These are phyloP conservation scores for Cebidichthys violaceus DNA, from an alignment of 2,113 vertebrate species.

Conservation along the genomic window DNA sequence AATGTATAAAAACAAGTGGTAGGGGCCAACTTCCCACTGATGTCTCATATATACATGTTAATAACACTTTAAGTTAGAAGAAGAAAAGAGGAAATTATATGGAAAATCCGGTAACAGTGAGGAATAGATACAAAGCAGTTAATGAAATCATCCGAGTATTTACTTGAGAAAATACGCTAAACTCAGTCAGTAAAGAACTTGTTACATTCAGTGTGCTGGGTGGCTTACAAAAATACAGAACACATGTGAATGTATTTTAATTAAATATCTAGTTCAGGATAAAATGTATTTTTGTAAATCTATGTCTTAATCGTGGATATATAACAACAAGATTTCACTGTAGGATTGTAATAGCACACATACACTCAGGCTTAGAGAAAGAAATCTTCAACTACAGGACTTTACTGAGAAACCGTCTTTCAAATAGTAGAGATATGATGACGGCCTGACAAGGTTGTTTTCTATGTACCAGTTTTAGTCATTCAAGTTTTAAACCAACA, in stretches of 20 bases:
- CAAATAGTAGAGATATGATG: conserved; percentile 34
- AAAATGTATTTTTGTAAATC: conserved; percentile 18
- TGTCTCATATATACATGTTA: conserved; percentile 43
- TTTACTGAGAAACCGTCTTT: conserved; percentile 40
- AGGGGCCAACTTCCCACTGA: conserved; percentile 3
- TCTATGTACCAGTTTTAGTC: conserved; percentile 24
- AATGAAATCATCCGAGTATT: conserved; percentile 29
- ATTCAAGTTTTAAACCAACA: neutral
- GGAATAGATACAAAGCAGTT: conserved; percentile 10
- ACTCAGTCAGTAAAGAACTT: conserved; percentile 39
- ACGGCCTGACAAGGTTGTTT: conserved; percentile 1
- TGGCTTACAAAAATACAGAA: conserved; percentile 58
- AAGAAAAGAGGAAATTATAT: neutral
- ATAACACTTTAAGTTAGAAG: conserved; percentile 14
- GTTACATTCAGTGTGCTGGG: conserved; percentile 77
- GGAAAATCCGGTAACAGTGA: conserved; percentile 15
- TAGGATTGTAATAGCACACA: conserved; percentile 13
- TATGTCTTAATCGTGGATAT: conserved; percentile 52
- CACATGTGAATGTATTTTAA: conserved; percentile 30
- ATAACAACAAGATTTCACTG: conserved; percentile 34
- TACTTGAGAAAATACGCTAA: conserved; percentile 30
- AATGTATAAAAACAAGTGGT: conserved; percentile 29
- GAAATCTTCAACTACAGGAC: conserved; percentile 39
- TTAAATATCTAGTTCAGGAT: conserved; percentile 47
- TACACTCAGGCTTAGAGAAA: conserved; percentile 48